Conservation (phyloP, 2,113 vertebrate species). For the Porphyrio hochstetteri region DNA sequence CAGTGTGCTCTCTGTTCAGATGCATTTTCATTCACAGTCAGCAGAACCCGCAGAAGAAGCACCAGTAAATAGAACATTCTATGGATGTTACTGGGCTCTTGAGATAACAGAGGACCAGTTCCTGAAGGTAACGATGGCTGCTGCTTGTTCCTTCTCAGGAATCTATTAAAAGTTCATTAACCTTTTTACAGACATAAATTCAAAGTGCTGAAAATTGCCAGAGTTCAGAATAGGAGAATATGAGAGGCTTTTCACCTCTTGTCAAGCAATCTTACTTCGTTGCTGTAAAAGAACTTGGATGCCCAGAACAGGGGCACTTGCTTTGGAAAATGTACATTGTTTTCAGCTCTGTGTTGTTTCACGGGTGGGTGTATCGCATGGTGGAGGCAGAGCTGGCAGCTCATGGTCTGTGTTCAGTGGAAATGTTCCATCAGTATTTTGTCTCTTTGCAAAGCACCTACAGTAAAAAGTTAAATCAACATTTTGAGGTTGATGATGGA, state of each 20-base stretch:
- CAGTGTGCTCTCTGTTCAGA: slow-evolving; percentile 65
- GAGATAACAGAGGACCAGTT: neutral
- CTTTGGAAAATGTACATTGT: accelerated
- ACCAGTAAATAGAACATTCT: neutral
- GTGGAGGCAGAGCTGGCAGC: neutral
- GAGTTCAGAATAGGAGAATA: neutral
- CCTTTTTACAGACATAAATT: neutral
- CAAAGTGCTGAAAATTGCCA: neutral
- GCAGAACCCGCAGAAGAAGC: slow-evolving; percentile 38
- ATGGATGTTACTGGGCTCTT: neutral
- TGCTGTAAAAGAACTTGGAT: neutral
- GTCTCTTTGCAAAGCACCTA: neutral
- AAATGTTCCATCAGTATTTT: neutral
- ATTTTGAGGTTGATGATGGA: neutral
- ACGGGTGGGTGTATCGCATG: neutral
- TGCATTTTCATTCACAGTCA: slow-evolving; percentile 49
- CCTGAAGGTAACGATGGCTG: neutral
- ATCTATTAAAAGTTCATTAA: neutral
- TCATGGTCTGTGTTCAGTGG: accelerated
- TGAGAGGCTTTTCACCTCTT: neutral
- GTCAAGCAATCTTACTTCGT: neutral
- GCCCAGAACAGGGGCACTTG: neutral
- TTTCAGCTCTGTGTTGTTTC: neutral
- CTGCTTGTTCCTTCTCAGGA: neutral
- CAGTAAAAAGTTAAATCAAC: neutral